Evolutionary conservation across 1,140 invertebrate genomes (phyloP).

Genomic region (Anagrus nilaparvatae): DNA sequence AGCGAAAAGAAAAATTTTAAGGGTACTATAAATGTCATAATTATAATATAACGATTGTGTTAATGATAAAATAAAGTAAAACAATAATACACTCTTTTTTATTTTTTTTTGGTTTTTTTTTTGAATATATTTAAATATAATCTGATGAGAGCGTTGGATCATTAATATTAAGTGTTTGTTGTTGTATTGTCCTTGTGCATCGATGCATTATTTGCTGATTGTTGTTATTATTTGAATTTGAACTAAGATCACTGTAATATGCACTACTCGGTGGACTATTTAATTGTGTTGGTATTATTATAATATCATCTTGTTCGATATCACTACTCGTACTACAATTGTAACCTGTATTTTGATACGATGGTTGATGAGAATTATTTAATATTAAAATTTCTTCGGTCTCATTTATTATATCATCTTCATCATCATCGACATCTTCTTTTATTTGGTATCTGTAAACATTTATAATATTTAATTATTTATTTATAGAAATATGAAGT

Average conservation of each 20-base stretch:
- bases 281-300: constrained; percentile 41
- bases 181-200: constrained; percentile 8
- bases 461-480: too few relatives aligned
- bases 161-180: constrained; percentile 12
- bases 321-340: constrained; percentile 54
- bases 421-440: too few relatives aligned
- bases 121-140: constrained; percentile 5
- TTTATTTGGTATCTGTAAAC: too few relatives aligned
- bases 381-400: too few relatives aligned
- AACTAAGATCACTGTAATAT: constrained; percentile 55
- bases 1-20: too few relatives aligned
- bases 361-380: too few relatives aligned
- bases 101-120: neutral
- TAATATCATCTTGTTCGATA: constrained; percentile 52
- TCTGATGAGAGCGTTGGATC: constrained; percentile 3
- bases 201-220: constrained; percentile 26
- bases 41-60: constrained; percentile 10
- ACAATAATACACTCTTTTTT: too few relatives aligned
- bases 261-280: constrained; percentile 60
- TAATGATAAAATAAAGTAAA: too few relatives aligned
- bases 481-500: too few relatives aligned
- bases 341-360: constrained; percentile 61
- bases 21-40: constrained; percentile 11
- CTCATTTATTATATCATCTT: too few relatives aligned
- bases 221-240: constrained; percentile 17